Conservation (phyloP, 2,113 vertebrate species). For the Balaeniceps rex region DNA sequence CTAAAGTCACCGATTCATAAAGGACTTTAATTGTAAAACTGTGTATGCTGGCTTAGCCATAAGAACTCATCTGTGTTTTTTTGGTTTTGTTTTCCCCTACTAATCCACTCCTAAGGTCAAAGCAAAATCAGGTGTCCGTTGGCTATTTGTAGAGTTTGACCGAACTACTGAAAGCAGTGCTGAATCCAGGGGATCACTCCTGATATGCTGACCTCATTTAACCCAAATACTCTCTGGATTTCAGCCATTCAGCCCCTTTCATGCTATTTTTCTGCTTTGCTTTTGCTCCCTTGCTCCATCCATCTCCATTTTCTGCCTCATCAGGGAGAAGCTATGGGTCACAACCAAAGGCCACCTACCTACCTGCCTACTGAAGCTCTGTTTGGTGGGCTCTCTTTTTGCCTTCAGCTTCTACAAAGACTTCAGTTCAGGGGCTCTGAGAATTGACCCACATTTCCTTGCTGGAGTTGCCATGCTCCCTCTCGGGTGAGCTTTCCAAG, state of each 20-base stretch:
- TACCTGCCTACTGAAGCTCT: neutral
- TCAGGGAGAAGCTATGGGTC: neutral
- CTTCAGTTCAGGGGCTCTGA: neutral
- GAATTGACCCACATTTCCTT: neutral
- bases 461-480: neutral
- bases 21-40: neutral
- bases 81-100: neutral
- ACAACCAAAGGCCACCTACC: neutral
- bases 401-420: neutral
- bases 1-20: neutral
- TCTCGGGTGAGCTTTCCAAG: neutral
- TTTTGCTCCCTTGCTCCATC: neutral
- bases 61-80: neutral
- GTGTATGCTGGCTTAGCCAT: neutral
- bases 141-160: neutral
- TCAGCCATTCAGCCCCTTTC: neutral
- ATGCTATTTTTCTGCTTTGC: neutral
- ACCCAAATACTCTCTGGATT: neutral
- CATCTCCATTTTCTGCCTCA: neutral
- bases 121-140: neutral
- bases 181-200: neutral
- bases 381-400: neutral
- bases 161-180: neutral
- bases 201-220: neutral
- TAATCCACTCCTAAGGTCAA: neutral